Evolutionary conservation across 92 coral and sea anemone species (phyloP).

Genomic region (Ricordea florida): DNA sequence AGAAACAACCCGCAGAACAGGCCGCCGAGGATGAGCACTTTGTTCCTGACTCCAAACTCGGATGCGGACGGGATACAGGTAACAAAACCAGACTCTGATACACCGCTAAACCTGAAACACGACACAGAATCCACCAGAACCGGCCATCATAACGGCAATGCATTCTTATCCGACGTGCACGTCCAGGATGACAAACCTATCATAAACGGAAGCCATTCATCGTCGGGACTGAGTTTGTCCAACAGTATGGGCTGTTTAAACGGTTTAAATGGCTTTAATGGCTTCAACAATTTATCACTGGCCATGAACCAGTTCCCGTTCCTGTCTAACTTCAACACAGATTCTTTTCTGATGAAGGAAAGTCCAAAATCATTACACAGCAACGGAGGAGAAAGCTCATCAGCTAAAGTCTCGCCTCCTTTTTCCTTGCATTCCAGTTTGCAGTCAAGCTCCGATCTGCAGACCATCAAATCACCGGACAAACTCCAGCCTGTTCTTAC

Average conservation of each 20-base stretch:
- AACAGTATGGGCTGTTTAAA: conserved; percentile 71
- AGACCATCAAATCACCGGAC: conserved; percentile 78
- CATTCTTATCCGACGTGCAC: conserved; percentile 62
- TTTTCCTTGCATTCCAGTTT: conserved; percentile 68
- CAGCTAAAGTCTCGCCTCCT: conserved; percentile 71
- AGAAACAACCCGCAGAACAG: conserved; percentile 81
- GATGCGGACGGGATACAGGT: conserved; percentile 84
- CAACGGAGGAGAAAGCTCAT: conserved; percentile 51
- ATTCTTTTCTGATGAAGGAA: conserved; percentile 90
- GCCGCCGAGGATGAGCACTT: conserved; percentile 85
- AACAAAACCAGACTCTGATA: conserved; percentile 71
- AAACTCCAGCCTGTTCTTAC: conserved; percentile 91
- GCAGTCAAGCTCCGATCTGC: conserved; percentile 63
- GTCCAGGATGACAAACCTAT: conserved; percentile 64
- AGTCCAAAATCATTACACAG: conserved; percentile 71
- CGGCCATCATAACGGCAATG: conserved; percentile 67
- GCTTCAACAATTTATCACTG: conserved; percentile 80
- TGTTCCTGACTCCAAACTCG: conserved; percentile 83
- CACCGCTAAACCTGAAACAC: conserved; percentile 61
- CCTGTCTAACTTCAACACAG: conserved; percentile 87
- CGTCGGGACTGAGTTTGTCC: conserved; percentile 57
- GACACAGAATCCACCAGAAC: conserved; percentile 67
- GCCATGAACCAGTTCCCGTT: conserved; percentile 95
- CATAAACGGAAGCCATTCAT: conserved; percentile 54
- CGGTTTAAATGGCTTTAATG: conserved; percentile 87